phyloP scores from a whole-genome alignment of 37 sponge, comb jelly and placozoan species.

The Eunapius fragilis region DNA sequence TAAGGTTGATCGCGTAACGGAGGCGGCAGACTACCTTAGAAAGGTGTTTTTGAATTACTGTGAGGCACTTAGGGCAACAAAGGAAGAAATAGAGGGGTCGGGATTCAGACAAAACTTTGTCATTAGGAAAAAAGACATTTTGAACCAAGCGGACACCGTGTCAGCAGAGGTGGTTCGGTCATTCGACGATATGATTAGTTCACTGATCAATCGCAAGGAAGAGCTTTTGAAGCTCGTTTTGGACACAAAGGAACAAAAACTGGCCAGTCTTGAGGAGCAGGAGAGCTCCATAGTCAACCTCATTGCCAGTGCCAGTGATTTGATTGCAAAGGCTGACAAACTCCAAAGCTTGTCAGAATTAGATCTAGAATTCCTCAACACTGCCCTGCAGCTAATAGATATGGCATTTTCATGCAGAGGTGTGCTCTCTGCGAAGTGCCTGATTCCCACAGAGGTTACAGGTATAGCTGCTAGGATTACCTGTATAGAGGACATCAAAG shows the following conservation, averaged over 20 bases:
- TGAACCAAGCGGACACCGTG: not conserved
- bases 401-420: not conserved
- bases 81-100: not conserved
- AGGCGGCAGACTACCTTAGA: conserved; percentile 2
- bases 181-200: not conserved
- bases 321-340: not conserved
- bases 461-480: conserved; percentile 32
- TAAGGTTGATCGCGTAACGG: conserved; percentile 9
- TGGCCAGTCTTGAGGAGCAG: conserved; percentile 5
- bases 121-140: not conserved
- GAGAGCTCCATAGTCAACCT: conserved; percentile 11
- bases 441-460: conserved; percentile 1
- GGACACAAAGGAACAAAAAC: not conserved
- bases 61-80: not conserved
- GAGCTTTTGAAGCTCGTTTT: not conserved
- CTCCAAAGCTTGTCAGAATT: not conserved
- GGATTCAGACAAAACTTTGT: not conserved
- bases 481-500: not conserved
- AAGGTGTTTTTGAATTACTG: not conserved
- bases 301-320: not conserved
- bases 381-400: not conserved
- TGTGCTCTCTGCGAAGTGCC: not conserved
- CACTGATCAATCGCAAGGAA: not conserved
- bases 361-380: not conserved
- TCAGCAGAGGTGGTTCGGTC: not conserved